Conservation (phyloP, 2,797 vertebrate genomes). For the Argentina silus region DNA sequence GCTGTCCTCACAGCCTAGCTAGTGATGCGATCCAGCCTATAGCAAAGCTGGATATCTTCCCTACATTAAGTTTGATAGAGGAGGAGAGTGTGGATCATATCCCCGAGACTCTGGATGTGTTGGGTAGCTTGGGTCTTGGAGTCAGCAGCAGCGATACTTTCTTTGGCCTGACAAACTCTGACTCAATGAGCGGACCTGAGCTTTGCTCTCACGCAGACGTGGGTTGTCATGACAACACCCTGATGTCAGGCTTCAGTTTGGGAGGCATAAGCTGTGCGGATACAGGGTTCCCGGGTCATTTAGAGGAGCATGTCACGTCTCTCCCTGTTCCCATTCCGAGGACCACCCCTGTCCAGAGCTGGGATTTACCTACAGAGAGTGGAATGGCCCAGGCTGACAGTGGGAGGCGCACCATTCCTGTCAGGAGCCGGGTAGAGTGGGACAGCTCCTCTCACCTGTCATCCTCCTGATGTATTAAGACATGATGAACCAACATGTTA, state of each 20-base stretch:
- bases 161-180: constrained; percentile 44
- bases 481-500: not conserved
- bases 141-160: constrained; percentile 45
- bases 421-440: constrained; percentile 74
- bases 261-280: constrained; percentile 23
- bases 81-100: constrained; percentile 53
- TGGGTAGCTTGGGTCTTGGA: constrained; percentile 64
- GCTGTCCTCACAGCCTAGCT: constrained; percentile 51
- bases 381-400: constrained; percentile 10
- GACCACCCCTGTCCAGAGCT: not conserved
- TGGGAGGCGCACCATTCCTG: constrained; percentile 32
- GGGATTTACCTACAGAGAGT: constrained; percentile 18
- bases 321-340: not conserved
- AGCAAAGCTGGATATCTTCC: constrained; percentile 67
- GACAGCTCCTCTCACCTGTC: constrained; percentile 56
- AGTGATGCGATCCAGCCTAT: constrained; percentile 64
- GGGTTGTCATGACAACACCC: constrained; percentile 5
- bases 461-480: constrained; percentile 46
- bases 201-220: constrained; percentile 12
- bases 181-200: constrained; percentile 24
- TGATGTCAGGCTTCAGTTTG: constrained; percentile 11
- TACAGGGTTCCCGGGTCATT: not conserved
- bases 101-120: constrained; percentile 59
- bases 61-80: constrained; percentile 64
- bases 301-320: constrained; percentile 2